These are phyloP conservation scores for Priocnemis perturbator DNA, from an alignment of 2,888 invertebrate genomes.

Conservation along the genomic window DNA sequence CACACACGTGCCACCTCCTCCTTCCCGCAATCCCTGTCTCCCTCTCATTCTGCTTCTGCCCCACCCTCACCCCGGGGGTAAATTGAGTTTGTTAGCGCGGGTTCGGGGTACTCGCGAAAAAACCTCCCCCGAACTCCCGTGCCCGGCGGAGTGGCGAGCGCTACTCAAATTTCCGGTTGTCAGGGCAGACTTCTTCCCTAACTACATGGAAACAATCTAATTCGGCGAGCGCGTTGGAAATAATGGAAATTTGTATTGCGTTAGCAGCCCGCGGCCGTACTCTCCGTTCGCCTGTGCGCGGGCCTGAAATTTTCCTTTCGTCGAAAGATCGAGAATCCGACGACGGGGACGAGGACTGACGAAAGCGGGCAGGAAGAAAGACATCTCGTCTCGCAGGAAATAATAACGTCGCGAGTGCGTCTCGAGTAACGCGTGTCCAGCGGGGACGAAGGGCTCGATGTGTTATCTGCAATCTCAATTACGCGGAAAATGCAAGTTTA, in stretches of 20 bases:
- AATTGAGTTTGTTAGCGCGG: constrained; percentile 39
- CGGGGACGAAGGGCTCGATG: constrained; percentile 37
- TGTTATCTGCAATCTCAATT: constrained; percentile 60
- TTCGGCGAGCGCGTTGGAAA: constrained; percentile 1
- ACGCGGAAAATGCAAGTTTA: constrained; percentile 62
- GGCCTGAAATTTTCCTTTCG: no score
- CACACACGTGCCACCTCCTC: neutral
- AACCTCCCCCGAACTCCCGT: constrained; percentile 3
- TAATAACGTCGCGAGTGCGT: constrained; percentile 27
- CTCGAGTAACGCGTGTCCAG: constrained; percentile 23
- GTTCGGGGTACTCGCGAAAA: constrained; percentile 6
- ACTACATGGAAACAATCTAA: neutral
- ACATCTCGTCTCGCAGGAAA: no score
- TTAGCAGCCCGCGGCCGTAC: constrained; percentile 10
- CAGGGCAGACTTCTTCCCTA: constrained; percentile 5
- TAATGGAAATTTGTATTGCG: constrained; percentile 12
- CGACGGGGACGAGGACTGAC: no score
- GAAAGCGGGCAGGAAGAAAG: no score
- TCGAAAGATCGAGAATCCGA: no score
- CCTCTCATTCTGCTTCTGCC: constrained; percentile 5
- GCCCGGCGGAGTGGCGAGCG: neutral
- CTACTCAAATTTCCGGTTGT: constrained; percentile 22
- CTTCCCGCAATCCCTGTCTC: constrained; percentile 19
- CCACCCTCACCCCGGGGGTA: constrained; percentile 15
- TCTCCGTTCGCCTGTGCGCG: constrained; percentile 15